These are phyloP conservation scores for Microctonus aethiopoides DNA, from an alignment of 2,888 invertebrate genomes.

Conservation along the genomic window DNA sequence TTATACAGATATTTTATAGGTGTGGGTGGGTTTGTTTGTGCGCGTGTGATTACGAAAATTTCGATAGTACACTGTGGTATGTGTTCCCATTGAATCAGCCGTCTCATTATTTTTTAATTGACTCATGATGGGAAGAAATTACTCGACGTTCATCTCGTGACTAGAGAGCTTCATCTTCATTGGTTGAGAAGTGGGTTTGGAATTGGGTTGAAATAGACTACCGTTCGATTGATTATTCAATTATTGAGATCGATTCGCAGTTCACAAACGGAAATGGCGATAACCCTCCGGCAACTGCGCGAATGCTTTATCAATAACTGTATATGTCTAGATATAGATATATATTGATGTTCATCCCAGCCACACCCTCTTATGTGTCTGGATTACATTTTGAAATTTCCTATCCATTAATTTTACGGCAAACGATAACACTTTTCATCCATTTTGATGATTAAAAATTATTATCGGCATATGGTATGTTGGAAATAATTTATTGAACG, in stretches of 20 bases:
- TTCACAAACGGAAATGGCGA: slow-evolving; percentile 56
- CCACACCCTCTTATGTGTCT: slow-evolving; percentile 39
- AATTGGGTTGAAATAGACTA: slow-evolving; percentile 10
- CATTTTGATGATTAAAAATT: background rate
- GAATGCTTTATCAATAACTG: slow-evolving; percentile 3
- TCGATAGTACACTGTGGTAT: background rate
- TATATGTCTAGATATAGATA: background rate
- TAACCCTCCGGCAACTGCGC: slow-evolving; percentile 41
- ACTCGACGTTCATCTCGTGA: slow-evolving; percentile 41
- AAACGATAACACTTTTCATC: slow-evolving; percentile 10
- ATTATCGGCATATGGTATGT: background rate
- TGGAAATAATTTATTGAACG: background rate
- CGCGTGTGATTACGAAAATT: background rate
- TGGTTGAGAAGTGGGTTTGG: slow-evolving; percentile 11
- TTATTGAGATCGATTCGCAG: slow-evolving; percentile 61
- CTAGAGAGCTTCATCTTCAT: slow-evolving; percentile 21
- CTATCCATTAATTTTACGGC: slow-evolving; percentile 47
- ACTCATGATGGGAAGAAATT: slow-evolving; percentile 53
- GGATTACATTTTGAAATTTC: slow-evolving; percentile 55
- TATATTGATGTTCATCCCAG: background rate
- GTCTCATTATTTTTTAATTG: slow-evolving; percentile 59
- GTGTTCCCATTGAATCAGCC: background rate
- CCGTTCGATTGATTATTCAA: slow-evolving; percentile 61
- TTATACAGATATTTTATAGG: background rate
- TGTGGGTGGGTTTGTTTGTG: too few species aligned